phyloP scores from a whole-genome alignment of 2,113 vertebrate genomes.

The Hyaena hyaena region DNA sequence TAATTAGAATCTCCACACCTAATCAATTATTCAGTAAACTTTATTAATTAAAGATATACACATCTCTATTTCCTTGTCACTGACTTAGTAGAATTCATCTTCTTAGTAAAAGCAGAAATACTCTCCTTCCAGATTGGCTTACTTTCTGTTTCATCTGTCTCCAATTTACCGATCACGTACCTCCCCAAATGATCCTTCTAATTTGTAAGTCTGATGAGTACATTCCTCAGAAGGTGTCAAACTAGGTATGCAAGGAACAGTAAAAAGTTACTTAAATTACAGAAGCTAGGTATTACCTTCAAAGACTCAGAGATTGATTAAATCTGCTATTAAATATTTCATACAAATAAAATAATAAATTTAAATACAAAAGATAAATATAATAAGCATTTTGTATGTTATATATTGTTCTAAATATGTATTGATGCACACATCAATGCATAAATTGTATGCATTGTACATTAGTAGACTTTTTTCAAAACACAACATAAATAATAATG shows the following conservation, averaged over 20 bases:
- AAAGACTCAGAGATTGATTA: slow-evolving; percentile 1
- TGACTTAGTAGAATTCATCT: not conserved
- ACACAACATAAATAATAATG: not conserved
- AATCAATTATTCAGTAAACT: not conserved
- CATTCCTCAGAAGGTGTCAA: not conserved
- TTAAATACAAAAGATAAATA: not conserved
- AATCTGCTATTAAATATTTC: not conserved
- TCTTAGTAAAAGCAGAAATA: not conserved
- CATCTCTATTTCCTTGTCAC: not conserved
- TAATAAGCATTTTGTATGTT: not conserved
- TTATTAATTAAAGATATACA: not conserved
- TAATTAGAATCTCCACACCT: not conserved
- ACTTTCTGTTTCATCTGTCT: slow-evolving; percentile 3
- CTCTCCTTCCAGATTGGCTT: not conserved
- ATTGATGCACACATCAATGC: not conserved
- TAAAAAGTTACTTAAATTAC: slow-evolving; percentile 40
- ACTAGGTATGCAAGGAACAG: not conserved
- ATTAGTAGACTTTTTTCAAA: not conserved
- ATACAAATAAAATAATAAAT: not conserved
- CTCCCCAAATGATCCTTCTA: not conserved
- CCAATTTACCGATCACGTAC: not conserved
- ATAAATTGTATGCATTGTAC: not conserved
- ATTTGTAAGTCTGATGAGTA: slow-evolving; percentile 13
- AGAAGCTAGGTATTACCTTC: not conserved
- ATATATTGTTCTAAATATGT: not conserved